Base-by-base conservation (phyloP, 30 jellyfish, hydroid and myxozoan species). In the Clytia hemisphaerica region DNA sequence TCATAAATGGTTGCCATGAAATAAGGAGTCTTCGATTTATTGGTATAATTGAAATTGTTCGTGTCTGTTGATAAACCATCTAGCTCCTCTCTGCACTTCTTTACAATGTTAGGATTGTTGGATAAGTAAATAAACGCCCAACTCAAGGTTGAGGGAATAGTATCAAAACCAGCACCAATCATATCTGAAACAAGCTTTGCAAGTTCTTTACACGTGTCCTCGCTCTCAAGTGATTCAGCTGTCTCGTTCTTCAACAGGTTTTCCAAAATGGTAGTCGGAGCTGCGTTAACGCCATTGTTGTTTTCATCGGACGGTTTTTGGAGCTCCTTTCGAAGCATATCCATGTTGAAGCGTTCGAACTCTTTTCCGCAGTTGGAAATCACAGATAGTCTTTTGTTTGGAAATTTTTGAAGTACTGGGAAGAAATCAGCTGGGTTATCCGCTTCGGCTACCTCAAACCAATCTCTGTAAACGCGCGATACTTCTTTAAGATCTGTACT, bases 371-470 rank as follows among this genome's bases (percentile, higher is more conserved):
- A 27, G 6, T 12, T 44, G 30, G 44, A 21, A 22, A 57, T 57
- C 12, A 7, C 30, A 3, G 38, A 40, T 37, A 66, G 30, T 46
- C 72, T 21, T 42, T 66, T 66, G 32, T 66, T 66, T 7, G 79
- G 79, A 6, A 66, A 37, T 37, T 35, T 4, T n/a, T 33, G 58
- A 25, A 66, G 30, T 25, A 44, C 4, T 18, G 79, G 79, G 6
- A 66, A 42, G 46, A 66, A 66, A 66, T 66, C 79, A 0, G 57
- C 58, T 22, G 79, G 79, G 21, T 66, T 66, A 24, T 42, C 57
- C 12, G 67, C 57, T 44, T 66, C 79, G 4, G 79, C 79, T 16
- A 7, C 44, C 42, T 66, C 79, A 44, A 66, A 66, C 79, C 79
- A 66, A 1, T 66, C 71, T 14, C 45, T 42, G 36, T 16, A 66